Evolutionary conservation across 2,113 vertebrate genomes (phyloP), one percentile per base, ranked within the genome.

Genomic region (Amia ocellicauda): DNA sequence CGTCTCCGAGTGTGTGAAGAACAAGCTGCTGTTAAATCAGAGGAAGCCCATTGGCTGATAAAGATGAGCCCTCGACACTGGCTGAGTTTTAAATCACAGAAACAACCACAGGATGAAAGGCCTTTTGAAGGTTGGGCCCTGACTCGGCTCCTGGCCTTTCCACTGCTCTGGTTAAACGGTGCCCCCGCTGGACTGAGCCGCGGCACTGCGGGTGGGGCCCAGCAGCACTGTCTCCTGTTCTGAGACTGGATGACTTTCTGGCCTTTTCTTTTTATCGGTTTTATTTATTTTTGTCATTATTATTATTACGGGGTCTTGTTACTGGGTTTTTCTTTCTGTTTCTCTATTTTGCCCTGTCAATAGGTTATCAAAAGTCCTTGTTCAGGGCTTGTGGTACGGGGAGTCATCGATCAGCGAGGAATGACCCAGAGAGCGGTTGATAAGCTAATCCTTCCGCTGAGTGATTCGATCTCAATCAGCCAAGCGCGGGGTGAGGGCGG

Each of bases 361-460:
- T 84, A 86, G 85, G 83, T 89, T 87, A 88, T 86, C 84, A 74
- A 79, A 79, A 84, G 82, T 83, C 79, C 81, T 86, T 82, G 82
- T 80, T 58, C 27, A 63, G 70, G 71, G 72, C 60, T 24, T 73
- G 67, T 80, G 77, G 80, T 80, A 81, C 81, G 74, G 79, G 41
- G 16, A 70, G 62, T 66, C 79, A 89, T 87, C 78, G 86, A 88
- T 90, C 81, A 81, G 71, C 69, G 31, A 71, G 69, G 57, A 78
- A 68, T 64, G 62, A 36, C 81, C 77, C 76, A 71, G 75, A 68
- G 80, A 74, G 76, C 77, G 77, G 70, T 81, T 88, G 87, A 90
- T 89, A 87, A 89, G 82, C 69, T 88, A 89, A 87, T 86, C 85
- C 80, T 63, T 84, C 63, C 70, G 64, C 70, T 71, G 77, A 80